Conservation (phyloP, 2,888 invertebrate genomes). For the Heterodera filipjevi region DNA sequence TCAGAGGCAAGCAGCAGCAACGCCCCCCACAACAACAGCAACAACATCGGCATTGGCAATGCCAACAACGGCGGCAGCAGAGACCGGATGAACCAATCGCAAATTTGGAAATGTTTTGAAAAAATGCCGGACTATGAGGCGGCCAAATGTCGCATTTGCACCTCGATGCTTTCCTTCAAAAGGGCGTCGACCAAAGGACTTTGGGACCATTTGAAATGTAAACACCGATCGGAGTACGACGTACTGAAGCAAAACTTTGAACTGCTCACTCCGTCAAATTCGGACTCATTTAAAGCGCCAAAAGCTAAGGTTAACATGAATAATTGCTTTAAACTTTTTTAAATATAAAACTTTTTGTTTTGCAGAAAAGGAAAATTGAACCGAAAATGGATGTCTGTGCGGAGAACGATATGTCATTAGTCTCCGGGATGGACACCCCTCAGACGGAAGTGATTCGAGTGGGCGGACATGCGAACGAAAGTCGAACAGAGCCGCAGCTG, state of each 20-base stretch:
- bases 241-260: not conserved
- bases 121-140: slow-evolving; percentile 7
- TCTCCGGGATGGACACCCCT: not conserved
- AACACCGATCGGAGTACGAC: not conserved
- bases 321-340: not conserved
- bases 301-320: not conserved
- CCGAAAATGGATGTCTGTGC: not conserved
- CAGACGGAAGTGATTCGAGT: not conserved
- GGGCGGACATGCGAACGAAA: not conserved
- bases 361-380: not conserved
- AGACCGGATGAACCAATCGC: slow-evolving; percentile 1
- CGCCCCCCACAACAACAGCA: too few species aligned
- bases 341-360: not conserved
- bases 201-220: slow-evolving; percentile 21
- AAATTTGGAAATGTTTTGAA: slow-evolving; percentile 4
- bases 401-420: not conserved
- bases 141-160: slow-evolving; percentile 7
- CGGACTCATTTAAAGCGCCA: slow-evolving; percentile 6
- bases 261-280: not conserved
- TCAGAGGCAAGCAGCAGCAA: slow-evolving; percentile 1
- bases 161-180: slow-evolving; percentile 2
- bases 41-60: not conserved
- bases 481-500: not conserved
- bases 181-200: slow-evolving; percentile 16
- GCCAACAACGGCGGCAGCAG: not conserved